phyloP scores from a whole-genome alignment of 2,888 invertebrate species.

The Leucophenga maculata region DNA sequence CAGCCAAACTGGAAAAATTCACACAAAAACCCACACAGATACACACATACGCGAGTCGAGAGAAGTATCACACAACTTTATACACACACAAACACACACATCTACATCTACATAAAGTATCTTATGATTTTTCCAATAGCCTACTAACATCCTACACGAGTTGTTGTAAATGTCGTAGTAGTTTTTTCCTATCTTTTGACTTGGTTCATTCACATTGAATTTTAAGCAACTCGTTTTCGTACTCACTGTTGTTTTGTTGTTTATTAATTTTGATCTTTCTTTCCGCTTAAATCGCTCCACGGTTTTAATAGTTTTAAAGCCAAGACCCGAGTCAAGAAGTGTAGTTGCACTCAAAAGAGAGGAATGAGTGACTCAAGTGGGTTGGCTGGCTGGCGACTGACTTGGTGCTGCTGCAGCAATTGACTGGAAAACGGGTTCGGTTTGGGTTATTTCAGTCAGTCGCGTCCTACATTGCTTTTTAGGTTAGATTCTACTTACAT shows the following conservation, averaged over 20 bases:
- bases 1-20: slow-evolving; percentile 60
- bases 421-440: slow-evolving; percentile 59
- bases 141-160: slow-evolving; percentile 69
- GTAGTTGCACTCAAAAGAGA: background rate
- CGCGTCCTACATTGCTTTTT: slow-evolving; percentile 63
- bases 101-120: slow-evolving; percentile 21
- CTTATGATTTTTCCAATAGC: slow-evolving; percentile 68
- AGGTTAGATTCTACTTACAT: slow-evolving; percentile 48
- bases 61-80: background rate
- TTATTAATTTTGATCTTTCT: slow-evolving; percentile 48
- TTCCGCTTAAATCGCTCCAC: slow-evolving; percentile 14
- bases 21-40: slow-evolving; percentile 43
- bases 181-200: background rate
- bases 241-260: slow-evolving; percentile 44
- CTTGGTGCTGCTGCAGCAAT: background rate
- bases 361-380: slow-evolving; percentile 20
- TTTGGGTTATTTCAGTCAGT: slow-evolving; percentile 20
- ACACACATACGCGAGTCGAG: slow-evolving; percentile 37
- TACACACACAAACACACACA: slow-evolving; percentile 27
- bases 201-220: slow-evolving; percentile 24
- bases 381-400: slow-evolving; percentile 24
- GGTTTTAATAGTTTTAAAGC: slow-evolving; percentile 20
- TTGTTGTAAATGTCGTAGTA: slow-evolving; percentile 36
- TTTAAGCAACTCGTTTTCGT: slow-evolving; percentile 42
- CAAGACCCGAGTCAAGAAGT: background rate